Base-by-base conservation (phyloP, 92 coral and sea anemone species). In the Bergia puertoricense region DNA sequence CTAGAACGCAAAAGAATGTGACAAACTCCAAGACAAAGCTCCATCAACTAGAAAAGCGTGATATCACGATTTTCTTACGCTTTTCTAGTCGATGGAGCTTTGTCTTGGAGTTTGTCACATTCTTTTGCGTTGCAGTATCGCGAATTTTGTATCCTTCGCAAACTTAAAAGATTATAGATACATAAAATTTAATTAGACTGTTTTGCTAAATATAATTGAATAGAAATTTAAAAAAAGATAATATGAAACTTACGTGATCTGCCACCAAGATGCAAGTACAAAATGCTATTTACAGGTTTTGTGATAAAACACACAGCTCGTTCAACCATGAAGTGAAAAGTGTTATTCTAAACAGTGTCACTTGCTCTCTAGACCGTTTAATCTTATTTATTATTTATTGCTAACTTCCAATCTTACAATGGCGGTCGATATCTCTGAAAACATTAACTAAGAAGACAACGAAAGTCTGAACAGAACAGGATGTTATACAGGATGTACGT, bases 311-410 rank as follows among this genome's bases (percentile, higher is more conserved):
- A 84, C 56, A 84, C 14, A 16, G 56, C 9, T 71, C 78, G 44
- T 4, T 72, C 87, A 84, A 84, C 67, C 87, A 51, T 84, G 77
- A 45, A 38, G 46, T 72, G 57, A 46, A 74, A 83, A 71, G 37
- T 57, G 71, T 40, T 54, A 16, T 39, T 80, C 44, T 80, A 39
- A 80, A 80, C 85, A 80, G 65, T 80, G 72, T 38, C 44, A 84
- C 87, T 84, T 84, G 87, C 56, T 84, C 66, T 68, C 6, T 79
- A 68, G 36, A 54, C 50, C 39, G 1, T 13, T 7, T 36, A n/a
- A 13, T 48, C 42, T 72, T 46, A 84, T 84, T 84, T 68, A 84
- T 84, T 40, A 84, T 84, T 84, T 48, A 84, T 69, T 39, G 30
- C 7, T 71, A 84, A 37, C 73, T 39, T 56, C 57, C 72, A 22